Base-by-base conservation (phyloP, 1,140 invertebrate species). In the Episyrphus balteatus region DNA sequence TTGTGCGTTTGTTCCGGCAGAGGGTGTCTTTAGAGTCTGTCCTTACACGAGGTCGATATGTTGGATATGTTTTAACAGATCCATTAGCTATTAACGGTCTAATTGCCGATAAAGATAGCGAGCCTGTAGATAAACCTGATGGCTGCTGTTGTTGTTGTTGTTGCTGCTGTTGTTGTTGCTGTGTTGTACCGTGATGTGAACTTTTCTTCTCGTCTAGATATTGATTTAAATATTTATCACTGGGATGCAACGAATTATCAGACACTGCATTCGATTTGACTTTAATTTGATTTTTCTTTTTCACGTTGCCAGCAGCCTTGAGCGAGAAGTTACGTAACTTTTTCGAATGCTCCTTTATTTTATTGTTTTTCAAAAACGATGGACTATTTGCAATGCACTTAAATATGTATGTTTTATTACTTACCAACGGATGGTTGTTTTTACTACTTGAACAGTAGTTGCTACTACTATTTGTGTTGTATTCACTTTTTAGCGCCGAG, bases 321-420 rank as follows among this genome's bases (percentile, higher is more conserved):
- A 66, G 51, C 17, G 63, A 66, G 8, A 66, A 54, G 51, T 66
- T 66, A 32, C 63, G 55, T 38, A 66, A 44, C 47, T 64, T 66
- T 48, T 62, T 62, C n/a, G 63, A 64, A 51, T 66, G 63, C 47
- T 66, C 63, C 53, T 66, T 66, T 55, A 66, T 64, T 57, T 66
- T 66, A 48, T 66, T 66, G 48, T 61, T 60, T 47, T 62, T 64
- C 46, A 66, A 52, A 48, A 66, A 66, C 49, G 63, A 66, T 6
- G 63, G 61, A 55, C 63, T 66, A 42, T 66, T 66, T 21, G 63
- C 63, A 17, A 66, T 64, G 55, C 62, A 66, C 59, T 66, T 66
- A 53, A 66, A 66, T 50, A 66, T 66, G 48, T 66, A 66, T 1
- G 61, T 64, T 44, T 66, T 62, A 47, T 66, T 61, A 14, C 21